Percentiles rank a stretch among this genome's conserved stretches.
These are phyloP conservation scores for Emmelina monodactyla DNA, from an alignment of 2,888 invertebrate species.

Conservation along the genomic window DNA sequence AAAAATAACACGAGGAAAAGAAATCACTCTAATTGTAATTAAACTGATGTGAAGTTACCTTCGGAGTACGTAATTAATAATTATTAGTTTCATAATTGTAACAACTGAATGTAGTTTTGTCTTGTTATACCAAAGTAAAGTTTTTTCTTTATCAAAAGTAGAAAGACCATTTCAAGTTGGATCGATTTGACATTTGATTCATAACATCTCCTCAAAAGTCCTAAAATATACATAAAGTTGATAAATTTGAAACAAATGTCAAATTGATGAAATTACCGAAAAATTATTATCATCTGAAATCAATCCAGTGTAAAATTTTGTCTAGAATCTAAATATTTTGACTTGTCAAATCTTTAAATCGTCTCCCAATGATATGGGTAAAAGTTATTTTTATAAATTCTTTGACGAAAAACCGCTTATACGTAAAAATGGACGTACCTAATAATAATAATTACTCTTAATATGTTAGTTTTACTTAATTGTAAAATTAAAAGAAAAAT, in stretches of 20 bases:
- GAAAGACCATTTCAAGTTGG: too few relatives aligned
- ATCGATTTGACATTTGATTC: too few relatives aligned
- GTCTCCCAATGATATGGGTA: constrained; percentile 24
- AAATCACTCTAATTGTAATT: too few relatives aligned
- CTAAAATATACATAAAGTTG: too few relatives aligned
- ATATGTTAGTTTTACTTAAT: constrained; percentile 50
- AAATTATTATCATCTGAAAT: too few relatives aligned
- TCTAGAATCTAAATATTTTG: too few relatives aligned
- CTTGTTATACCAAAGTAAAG: constrained; percentile 54
- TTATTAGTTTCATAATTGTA: constrained; percentile 16
- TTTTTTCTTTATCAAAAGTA: too few relatives aligned
- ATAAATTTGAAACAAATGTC: too few relatives aligned
- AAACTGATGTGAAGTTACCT: constrained; percentile 62
- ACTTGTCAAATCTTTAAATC: too few relatives aligned
- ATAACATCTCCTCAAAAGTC: too few relatives aligned
- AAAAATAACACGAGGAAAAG: neutral
- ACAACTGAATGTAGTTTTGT: constrained; percentile 34
- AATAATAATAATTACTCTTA: constrained; percentile 55
- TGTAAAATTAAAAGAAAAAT: neutral
- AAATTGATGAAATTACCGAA: too few relatives aligned
- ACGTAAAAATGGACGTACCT: constrained; percentile 54
- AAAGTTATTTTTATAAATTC: constrained; percentile 64
- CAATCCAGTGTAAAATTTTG: too few relatives aligned
- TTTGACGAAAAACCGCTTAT: constrained; percentile 61
- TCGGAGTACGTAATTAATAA: constrained; percentile 24